phyloP scores from a whole-genome alignment of 2,797 vertebrate genomes.

The Aplochiton taeniatus region DNA sequence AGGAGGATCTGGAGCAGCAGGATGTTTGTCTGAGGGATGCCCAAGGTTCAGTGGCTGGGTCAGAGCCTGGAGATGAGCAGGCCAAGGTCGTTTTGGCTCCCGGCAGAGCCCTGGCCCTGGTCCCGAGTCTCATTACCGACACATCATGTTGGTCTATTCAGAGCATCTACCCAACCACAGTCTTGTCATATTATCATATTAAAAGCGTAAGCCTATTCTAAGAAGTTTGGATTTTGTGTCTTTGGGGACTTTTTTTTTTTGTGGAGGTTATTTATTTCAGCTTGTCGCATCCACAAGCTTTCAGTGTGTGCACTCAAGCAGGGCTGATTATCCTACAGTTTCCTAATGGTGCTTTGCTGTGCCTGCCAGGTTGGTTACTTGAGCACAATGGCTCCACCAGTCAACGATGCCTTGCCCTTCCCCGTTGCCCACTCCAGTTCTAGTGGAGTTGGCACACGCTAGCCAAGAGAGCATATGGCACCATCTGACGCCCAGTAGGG shows the following conservation, averaged over 20 bases:
- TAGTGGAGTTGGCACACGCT: neutral
- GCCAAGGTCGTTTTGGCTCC: conserved; percentile 1
- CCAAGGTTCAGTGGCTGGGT: conserved; percentile 4
- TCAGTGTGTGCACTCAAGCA: neutral
- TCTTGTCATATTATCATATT: too few species aligned
- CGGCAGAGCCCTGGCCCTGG: neutral
- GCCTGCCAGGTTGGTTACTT: conserved; percentile 8
- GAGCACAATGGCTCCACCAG: conserved; percentile 3
- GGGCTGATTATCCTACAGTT: neutral
- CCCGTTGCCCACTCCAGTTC: neutral
- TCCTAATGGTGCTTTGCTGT: neutral
- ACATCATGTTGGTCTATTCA: neutral
- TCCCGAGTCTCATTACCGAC: neutral
- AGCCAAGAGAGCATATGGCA: conserved; percentile 27
- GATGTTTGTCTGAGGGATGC: conserved; percentile 10
- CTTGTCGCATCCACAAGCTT: too few species aligned
- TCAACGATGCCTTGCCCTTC: neutral
- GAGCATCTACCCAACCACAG: neutral
- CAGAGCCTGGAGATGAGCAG: neutral
- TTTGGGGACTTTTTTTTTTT: too few species aligned
- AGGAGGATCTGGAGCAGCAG: conserved; percentile 18
- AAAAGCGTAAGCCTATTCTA: too few species aligned
- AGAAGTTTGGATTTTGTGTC: too few species aligned
- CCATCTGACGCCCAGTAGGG: conserved; percentile 21
- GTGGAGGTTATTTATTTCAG: too few species aligned